Evolutionary conservation across 2,888 invertebrate genomes (phyloP), one percentile per base, ranked within the genome.

Genomic region (Chloromyia formosa): DNA sequence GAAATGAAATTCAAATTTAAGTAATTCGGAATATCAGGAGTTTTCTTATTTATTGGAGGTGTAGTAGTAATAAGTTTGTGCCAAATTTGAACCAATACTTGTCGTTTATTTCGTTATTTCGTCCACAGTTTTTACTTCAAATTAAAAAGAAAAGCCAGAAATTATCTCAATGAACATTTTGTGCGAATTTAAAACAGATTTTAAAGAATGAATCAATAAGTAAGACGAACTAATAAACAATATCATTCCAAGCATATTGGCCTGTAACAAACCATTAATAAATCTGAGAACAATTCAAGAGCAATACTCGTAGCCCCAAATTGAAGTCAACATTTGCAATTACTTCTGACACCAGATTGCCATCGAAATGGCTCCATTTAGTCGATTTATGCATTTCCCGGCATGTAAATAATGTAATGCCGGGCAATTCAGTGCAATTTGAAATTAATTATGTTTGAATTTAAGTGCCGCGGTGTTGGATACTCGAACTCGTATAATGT

Each of bases 231-330:
- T 35, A 35, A 35, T 7, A 35, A 35, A 35, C 27, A 18, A 56
- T 4, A 56, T 18, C 10, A 20, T 18, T 18, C 7, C 56, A 56
- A 20, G 3, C 20, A 18, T 61, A n/a, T 58, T 9, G 2, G 20
- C 4, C 20, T 61, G 61, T 9, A 16, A 12, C 61, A 27, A 61
- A 2, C 23, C 23, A 35, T 61, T 61, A 27, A 35, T 27, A 18
- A 18, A 45, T 27, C 54, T 69, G 27, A 69, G 54, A 69, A 69
- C 69, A 54, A 56, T 69, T 69, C 56, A 27, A 69, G 27, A 54
- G 54, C 35, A 27, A 69, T 27, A 35, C 27, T 35, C 23, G 53
- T 12, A 69, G 54, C 54, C 27, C 56, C 1, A n/a, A 56, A 53
- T 69, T 27, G n/a, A 10, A 53, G 16, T 54, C 69, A 54, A 27